These are phyloP conservation scores for Misgurnus mizolepis DNA, from an alignment of 2,113 vertebrate species.

Conservation along the genomic window DNA sequence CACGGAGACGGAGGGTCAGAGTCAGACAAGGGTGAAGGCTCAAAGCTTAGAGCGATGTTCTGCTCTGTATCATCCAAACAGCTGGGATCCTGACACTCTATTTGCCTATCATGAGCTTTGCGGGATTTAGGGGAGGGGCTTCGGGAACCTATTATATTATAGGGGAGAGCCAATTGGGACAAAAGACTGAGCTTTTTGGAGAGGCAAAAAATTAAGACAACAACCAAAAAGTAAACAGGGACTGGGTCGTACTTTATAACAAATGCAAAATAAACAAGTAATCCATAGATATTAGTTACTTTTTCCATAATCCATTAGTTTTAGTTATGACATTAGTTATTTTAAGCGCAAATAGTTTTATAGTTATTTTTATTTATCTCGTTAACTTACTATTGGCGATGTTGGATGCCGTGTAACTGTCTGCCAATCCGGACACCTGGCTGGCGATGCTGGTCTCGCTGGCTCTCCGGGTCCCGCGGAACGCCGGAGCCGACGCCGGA, in stretches of 20 bases:
- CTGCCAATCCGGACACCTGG: slow-evolving; percentile 91
- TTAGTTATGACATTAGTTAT: too few species aligned
- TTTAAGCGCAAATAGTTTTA: neutral
- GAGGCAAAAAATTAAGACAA: slow-evolving; percentile 63
- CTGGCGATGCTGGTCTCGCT: slow-evolving; percentile 95
- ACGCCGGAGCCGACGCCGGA: slow-evolving; percentile 74
- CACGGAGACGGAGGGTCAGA: slow-evolving; percentile 65
- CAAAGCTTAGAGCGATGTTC: slow-evolving; percentile 63
- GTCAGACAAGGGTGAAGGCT: slow-evolving; percentile 61
- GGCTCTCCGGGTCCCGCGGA: slow-evolving; percentile 81
- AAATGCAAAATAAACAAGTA: neutral
- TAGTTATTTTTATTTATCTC: neutral
- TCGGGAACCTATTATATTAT: slow-evolving; percentile 71
- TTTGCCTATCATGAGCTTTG: slow-evolving; percentile 59
- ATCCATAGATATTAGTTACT: too few species aligned
- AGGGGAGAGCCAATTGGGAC: slow-evolving; percentile 83
- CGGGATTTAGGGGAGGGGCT: slow-evolving; percentile 65
- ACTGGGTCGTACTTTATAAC: neutral
- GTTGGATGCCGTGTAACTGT: slow-evolving; percentile 91
- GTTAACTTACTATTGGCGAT: slow-evolving; percentile 90
- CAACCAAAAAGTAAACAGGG: slow-evolving; percentile 40
- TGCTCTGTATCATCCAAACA: slow-evolving; percentile 61
- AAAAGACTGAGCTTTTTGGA: slow-evolving; percentile 82
- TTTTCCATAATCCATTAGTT: too few species aligned
- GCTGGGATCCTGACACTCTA: slow-evolving; percentile 56